A percentile compares a stretch with the other conserved stretches of the same genome.
Evolutionary conservation across 64 coral and sea anemone species (phyloP).

Genomic region (Pocillopora damicornis): DNA sequence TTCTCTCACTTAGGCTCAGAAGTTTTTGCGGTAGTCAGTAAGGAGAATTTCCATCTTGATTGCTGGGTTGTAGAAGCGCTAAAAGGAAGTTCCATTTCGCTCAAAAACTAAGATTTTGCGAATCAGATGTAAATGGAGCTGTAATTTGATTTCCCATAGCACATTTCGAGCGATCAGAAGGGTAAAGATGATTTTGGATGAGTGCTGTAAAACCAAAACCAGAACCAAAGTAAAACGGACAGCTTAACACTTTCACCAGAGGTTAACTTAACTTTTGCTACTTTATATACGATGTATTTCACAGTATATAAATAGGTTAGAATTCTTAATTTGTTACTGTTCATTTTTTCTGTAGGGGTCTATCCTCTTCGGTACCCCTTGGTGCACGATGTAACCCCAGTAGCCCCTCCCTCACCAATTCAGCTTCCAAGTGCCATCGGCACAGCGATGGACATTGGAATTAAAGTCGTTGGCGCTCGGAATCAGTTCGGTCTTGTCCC

Average conservation of each 20-base stretch:
- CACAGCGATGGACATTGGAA: slow-evolving; percentile 80
- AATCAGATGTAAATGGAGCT: no score
- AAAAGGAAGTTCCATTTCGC: no score
- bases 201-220: no score
- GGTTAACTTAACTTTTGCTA: background rate
- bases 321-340: background rate
- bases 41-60: no score
- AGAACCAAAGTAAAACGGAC: background rate
- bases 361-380: slow-evolving; percentile 25
- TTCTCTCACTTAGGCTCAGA: no score
- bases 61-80: no score
- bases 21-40: no score
- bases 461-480: slow-evolving; percentile 84
- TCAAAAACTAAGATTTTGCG: no score
- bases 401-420: slow-evolving; percentile 58
- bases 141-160: no score
- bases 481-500: slow-evolving; percentile 74
- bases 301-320: background rate
- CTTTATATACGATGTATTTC: background rate
- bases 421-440: slow-evolving; percentile 84
- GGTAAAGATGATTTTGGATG: no score
- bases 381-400: slow-evolving; percentile 22
- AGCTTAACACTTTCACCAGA: background rate
- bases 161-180: no score
- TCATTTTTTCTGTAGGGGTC: background rate